These are phyloP conservation scores for Gallinago solitaria DNA, from an alignment of 2,797 vertebrate genomes.

Conservation along the genomic window DNA sequence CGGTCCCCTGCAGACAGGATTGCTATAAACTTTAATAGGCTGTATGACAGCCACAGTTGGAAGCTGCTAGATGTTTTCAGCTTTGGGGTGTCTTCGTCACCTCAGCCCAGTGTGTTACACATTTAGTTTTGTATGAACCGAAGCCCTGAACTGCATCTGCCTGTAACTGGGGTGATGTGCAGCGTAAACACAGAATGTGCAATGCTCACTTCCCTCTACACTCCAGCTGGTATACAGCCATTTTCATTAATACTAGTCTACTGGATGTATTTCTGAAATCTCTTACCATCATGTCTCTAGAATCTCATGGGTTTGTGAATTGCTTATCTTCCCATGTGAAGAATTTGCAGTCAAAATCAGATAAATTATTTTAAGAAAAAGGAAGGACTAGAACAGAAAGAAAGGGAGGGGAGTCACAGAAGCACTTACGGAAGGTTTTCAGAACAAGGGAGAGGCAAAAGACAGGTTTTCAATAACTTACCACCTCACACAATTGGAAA, in stretches of 20 bases:
- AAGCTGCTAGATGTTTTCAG: not conserved
- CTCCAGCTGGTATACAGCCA: not conserved
- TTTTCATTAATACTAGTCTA: not conserved
- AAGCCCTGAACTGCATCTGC: not conserved
- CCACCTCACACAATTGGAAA: not conserved
- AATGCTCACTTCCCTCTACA: fast-evolving
- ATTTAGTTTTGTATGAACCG: not conserved
- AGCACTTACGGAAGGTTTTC: not conserved
- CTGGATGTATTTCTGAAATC: not conserved
- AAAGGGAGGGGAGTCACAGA: not conserved
- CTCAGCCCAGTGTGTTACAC: not conserved
- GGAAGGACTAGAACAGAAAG: not conserved
- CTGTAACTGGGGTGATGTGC: not conserved
- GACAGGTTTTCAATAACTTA: not conserved
- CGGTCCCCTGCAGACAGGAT: not conserved
- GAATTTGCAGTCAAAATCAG: not conserved
- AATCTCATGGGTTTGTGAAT: not conserved
- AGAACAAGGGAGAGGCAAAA: not conserved
- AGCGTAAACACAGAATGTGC: not conserved
- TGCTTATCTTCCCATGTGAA: not conserved
- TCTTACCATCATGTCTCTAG: not conserved
- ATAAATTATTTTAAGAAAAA: not conserved
- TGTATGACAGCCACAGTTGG: not conserved
- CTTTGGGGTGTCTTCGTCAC: not conserved
- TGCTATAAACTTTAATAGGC: not conserved